phyloP scores from a whole-genome alignment of 2,113 vertebrate genomes.

The Ranitomeya imitator region DNA sequence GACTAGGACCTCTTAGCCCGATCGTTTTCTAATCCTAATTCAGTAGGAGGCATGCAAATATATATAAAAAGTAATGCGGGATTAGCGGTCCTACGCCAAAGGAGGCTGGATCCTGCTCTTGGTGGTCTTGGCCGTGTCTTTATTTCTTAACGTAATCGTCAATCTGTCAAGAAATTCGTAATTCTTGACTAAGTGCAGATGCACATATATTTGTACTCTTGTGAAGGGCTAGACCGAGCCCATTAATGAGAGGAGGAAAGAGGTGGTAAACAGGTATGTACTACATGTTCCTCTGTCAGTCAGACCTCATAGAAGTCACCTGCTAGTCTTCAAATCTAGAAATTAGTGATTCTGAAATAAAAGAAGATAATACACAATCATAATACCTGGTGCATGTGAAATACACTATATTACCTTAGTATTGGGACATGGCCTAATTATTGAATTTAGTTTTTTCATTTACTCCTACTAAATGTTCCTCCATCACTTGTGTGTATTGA shows the following conservation, averaged over 20 bases:
- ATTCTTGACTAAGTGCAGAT: neutral
- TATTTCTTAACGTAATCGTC: constrained; percentile 25
- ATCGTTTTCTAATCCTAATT: constrained; percentile 47
- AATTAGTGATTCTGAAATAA: neutral
- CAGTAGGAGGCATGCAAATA: constrained; percentile 57
- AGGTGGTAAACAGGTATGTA: neutral
- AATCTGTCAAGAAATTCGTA: constrained; percentile 18
- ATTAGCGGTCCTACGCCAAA: constrained; percentile 15
- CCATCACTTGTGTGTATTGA: too few species aligned
- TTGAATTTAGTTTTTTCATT: too few species aligned
- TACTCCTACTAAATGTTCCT: too few species aligned
- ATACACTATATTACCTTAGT: too few species aligned
- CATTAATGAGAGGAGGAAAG: constrained; percentile 4
- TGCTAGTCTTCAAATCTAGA: neutral
- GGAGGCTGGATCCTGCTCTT: constrained; percentile 3
- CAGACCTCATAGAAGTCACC: neutral
- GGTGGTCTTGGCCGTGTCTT: constrained; percentile 40
- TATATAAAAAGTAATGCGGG: constrained; percentile 49
- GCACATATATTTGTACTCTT: constrained; percentile 6
- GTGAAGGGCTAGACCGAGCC: neutral
- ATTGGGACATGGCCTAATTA: too few species aligned
- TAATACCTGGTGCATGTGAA: too few species aligned
- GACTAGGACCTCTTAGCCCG: constrained; percentile 55
- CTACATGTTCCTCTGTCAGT: neutral
- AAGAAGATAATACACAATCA: neutral